Evolutionary conservation across 2,113 vertebrate species (phyloP), one percentile per base, ranked within the genome.

Genomic region (Camelus dromedarius): DNA sequence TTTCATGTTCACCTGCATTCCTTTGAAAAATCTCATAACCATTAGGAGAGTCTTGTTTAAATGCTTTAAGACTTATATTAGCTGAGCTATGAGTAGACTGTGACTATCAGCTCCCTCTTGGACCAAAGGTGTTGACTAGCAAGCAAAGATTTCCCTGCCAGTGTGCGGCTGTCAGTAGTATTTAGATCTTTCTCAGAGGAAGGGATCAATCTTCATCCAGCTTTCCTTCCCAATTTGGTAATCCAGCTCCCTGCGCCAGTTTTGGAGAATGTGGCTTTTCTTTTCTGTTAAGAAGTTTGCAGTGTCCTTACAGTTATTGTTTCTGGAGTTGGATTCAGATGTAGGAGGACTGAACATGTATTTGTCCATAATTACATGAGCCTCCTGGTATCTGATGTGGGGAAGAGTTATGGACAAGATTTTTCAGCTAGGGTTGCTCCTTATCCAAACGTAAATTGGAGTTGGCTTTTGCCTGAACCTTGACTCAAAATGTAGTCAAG

Each of bases 211-310:
- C 42, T 70, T 48, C 24, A 66, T 42, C 32, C 38, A 90, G 50
- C 38, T 56, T 79, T 86, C 28, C 54, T 42, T 70, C 12, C 32
- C 20, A 66, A 11, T 83, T 32, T 54, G 69, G 48, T 79, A 83
- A 95, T 12, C 26, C 52, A 70, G 32, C 0, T 22, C 52, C 28
- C 1, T n/a, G 15, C 20, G 28, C 19, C 50, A 89, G 75, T 73
- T 86, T 77, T 54, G 83, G 48, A 38, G 32, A 97, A 73, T 35
- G 30, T 85, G 46, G 32, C 30, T 95, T 75, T 92, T 77, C 22
- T 82, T 67, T 70, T n/a, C 24, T 38, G 3, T 60, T 88, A 95
- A 67, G 48, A 87, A 69, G 54, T 26, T 20, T 87, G 15, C 12
- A 28, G 1, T 19, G 11, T 54, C 60, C 69, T 89, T 92, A 32